Evolutionary conservation across 2,888 invertebrate species (phyloP), one percentile per base, ranked within the genome.

Genomic region (Eupeodes luniger): DNA sequence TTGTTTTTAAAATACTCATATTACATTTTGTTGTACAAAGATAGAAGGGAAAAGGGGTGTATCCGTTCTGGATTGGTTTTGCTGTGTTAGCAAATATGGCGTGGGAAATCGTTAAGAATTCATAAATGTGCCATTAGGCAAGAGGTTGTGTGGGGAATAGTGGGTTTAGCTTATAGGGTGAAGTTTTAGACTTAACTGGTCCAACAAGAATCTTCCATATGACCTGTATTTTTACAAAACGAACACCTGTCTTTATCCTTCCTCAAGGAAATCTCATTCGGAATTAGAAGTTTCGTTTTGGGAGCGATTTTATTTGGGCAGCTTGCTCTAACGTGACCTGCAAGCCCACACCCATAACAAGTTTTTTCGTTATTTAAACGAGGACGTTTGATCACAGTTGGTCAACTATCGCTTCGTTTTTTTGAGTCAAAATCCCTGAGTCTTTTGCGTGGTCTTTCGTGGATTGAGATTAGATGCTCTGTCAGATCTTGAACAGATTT

Each of bases 401-500:
- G 34, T 9, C 34, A 59, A 27, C 27, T 27, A 3, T 59, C 27
- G 9, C 57, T 59, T 27, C 34, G 34, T 27, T 59, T 59, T 59
- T 12, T 27, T 27, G 27, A 27, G 27, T 27, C 27, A 27, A 27
- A 27, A 27, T 27, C 2, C 1, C 27, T 27, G 27, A 27, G 27
- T 27, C 19, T 57, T 5, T 64, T 19, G 34, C 64, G 75, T 36
- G 64, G 62, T 19, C 19, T 44, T 51, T 74, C 61, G 6, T 53
- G 64, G 19, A 76, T 76, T 0, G 75, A 76, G 5, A 40, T 49
- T 12, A 76, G 61, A 44, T 76, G 64, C 53, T 76, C 62, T 10
- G 64, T 53, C 7, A 76, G 75, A 14, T 76, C 75, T 51, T 64
- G 75, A 12, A 76, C 19, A 12, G 55, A 53, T 61, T 76, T 64